A percentile compares a stretch with the other conserved stretches of the same genome.
phyloP scores from a whole-genome alignment of 2,888 invertebrate species.

The Tetrapedia diversipes region DNA sequence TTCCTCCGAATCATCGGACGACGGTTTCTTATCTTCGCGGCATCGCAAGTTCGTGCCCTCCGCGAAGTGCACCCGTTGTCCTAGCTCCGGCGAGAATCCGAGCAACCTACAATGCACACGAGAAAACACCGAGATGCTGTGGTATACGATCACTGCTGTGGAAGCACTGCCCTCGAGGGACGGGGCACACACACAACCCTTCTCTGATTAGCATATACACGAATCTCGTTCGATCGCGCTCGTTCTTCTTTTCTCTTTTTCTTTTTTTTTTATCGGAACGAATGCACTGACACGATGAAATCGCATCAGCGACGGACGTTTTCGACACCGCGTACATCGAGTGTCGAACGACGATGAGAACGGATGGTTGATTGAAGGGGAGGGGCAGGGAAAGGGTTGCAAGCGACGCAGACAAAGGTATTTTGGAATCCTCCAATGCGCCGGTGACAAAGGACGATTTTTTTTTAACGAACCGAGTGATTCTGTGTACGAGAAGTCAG shows the following conservation, averaged over 20 bases:
- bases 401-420: too few relatives aligned
- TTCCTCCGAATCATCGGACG: constrained; percentile 74
- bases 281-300: too few relatives aligned
- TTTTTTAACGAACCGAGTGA: too few relatives aligned
- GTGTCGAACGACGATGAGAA: neutral
- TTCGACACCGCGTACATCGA: neutral
- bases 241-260: too few relatives aligned
- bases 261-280: too few relatives aligned
- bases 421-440: neutral
- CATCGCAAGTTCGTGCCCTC: constrained; percentile 82
- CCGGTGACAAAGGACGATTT: too few relatives aligned
- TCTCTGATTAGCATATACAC: neutral
- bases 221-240: too few relatives aligned
- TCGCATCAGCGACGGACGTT: neutral
- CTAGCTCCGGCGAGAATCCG: constrained; percentile 80
- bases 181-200: constrained; percentile 50
- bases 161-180: constrained; percentile 36
- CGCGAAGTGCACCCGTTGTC: constrained; percentile 81
- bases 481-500: too few relatives aligned
- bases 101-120: constrained; percentile 82
- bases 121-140: constrained; percentile 72
- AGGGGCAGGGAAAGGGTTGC: neutral
- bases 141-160: constrained; percentile 50
- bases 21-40: constrained; percentile 79
- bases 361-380: neutral